These are phyloP conservation scores for Centroberyx gerrardi DNA, from an alignment of 2,797 vertebrate genomes.

Conservation along the genomic window DNA sequence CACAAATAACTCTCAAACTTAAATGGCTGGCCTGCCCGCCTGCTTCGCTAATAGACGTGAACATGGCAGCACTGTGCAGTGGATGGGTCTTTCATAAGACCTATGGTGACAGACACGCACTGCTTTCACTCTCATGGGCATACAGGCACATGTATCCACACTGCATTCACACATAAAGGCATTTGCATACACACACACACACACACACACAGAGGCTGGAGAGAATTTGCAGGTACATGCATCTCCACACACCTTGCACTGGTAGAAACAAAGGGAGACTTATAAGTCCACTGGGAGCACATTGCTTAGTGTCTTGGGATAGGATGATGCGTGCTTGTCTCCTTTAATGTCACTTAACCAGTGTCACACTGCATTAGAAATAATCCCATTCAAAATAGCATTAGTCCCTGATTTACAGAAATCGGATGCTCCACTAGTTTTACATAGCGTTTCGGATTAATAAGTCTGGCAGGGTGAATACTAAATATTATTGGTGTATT, in stretches of 20 bases:
- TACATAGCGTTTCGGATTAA: background rate
- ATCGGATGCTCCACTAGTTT: background rate
- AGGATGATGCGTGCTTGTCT: constrained; percentile 14
- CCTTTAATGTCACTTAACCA: background rate
- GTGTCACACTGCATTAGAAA: background rate
- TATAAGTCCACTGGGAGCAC: background rate
- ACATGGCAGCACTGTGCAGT: constrained; percentile 30
- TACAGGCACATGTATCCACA: background rate
- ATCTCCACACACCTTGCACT: background rate
- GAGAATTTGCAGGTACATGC: background rate
- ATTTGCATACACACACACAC: background rate
- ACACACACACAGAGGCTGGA: background rate
- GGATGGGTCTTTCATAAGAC: constrained; percentile 29
- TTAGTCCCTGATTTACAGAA: background rate
- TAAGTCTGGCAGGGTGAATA: background rate
- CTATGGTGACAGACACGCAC: background rate
- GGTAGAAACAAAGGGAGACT: constrained; percentile 11
- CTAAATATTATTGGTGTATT: too few species aligned
- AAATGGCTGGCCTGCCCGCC: background rate
- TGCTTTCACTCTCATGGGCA: constrained; percentile 5
- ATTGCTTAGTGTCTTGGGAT: background rate
- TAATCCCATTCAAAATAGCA: background rate
- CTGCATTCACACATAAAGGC: background rate
- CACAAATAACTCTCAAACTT: constrained; percentile 30
- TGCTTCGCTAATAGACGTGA: constrained; percentile 18